Conservation (phyloP, 2,888 invertebrate genomes). For the Danaus chrysippus region DNA sequence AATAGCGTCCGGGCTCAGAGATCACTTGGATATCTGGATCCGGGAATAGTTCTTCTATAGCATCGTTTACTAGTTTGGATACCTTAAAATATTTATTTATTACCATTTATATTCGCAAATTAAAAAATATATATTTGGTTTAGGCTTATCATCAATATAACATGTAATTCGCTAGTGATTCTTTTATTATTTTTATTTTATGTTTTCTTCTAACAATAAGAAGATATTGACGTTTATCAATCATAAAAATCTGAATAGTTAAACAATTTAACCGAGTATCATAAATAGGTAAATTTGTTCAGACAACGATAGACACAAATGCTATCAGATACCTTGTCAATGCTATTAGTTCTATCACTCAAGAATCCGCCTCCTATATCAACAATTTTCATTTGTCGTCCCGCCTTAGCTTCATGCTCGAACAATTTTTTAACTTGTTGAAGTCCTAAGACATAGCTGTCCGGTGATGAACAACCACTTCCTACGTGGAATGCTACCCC, state of each 20-base stretch:
- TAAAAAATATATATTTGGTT: no score
- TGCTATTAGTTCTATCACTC: conserved; percentile 14
- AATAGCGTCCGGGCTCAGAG: conserved; percentile 46
- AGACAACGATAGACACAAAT: no score
- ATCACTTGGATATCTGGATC: conserved; percentile 43
- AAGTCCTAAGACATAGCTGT: conserved; percentile 41
- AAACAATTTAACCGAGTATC: no score
- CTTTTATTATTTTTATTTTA: no score
- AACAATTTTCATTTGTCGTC: conserved; percentile 44
- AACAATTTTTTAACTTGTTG: conserved; percentile 40
- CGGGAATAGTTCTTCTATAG: conserved; percentile 45
- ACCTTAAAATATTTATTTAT: conserved; percentile 35
- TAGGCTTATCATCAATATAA: no score
- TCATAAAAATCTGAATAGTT: no score
- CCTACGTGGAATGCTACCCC: conserved; percentile 51
- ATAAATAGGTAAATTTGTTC: no score
- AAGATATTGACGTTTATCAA: no score
- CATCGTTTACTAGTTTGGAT: conserved; percentile 38
- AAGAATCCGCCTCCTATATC: conserved; percentile 49
- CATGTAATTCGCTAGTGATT: neutral
- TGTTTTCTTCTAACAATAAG: no score
- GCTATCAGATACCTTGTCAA: neutral
- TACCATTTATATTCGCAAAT: no score
- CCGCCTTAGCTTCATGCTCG: conserved; percentile 42
- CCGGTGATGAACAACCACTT: conserved; percentile 39